These are phyloP conservation scores for Lapara coniferarum DNA, from an alignment of 2,888 invertebrate genomes.

Conservation along the genomic window DNA sequence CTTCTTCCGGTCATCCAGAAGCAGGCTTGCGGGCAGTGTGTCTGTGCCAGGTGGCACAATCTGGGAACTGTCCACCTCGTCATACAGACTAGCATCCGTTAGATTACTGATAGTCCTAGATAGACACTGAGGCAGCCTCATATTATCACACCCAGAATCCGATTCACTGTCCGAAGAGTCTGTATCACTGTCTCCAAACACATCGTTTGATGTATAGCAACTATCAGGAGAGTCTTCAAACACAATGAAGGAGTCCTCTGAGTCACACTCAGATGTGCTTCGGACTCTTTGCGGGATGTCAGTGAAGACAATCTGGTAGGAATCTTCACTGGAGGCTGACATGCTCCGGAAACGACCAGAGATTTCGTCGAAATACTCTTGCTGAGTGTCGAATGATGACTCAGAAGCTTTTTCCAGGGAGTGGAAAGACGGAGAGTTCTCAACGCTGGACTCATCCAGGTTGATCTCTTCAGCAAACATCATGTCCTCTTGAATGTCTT, in stretches of 20 bases:
- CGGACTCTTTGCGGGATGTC: constrained; percentile 54
- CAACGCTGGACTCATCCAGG: constrained; percentile 52
- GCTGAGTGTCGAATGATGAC: constrained; percentile 29
- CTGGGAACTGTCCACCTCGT: constrained; percentile 64
- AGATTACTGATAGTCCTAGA: constrained; percentile 69
- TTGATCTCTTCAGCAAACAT: constrained; percentile 59
- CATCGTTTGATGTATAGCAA: constrained; percentile 71
- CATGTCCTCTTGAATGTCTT: constrained; percentile 58
- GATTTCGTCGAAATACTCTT: constrained; percentile 69
- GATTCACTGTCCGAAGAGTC: constrained; percentile 38
- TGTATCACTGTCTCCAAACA: constrained; percentile 55
- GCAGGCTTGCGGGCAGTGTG: too few species aligned
- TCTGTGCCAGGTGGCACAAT: too few species aligned
- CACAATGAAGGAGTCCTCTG: constrained; percentile 84
- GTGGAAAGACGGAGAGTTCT: constrained; percentile 48
- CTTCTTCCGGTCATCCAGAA: constrained; percentile 60
- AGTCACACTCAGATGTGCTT: constrained; percentile 79
- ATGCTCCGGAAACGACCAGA: constrained; percentile 63
- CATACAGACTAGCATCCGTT: constrained; percentile 69
- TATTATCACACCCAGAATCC: constrained; percentile 58
- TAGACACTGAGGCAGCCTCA: constrained; percentile 51
- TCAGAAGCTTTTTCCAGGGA: constrained; percentile 33
- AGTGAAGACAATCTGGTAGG: constrained; percentile 75
- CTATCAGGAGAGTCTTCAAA: constrained; percentile 73
- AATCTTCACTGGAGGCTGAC: constrained; percentile 68